Evolutionary conservation across 2,113 vertebrate genomes (phyloP).

Genomic region (Tympanuchus pallidicinctus): DNA sequence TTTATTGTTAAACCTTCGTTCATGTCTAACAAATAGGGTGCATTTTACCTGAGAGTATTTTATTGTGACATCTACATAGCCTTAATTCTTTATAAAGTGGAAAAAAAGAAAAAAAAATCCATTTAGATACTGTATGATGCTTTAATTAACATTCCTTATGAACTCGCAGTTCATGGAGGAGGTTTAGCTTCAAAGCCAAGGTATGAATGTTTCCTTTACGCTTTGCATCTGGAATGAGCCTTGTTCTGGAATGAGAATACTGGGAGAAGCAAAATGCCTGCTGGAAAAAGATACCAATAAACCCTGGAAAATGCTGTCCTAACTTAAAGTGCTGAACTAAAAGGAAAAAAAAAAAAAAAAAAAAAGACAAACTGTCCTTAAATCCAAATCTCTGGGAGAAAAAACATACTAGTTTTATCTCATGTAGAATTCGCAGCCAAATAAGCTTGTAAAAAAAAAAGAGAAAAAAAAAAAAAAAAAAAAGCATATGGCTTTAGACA

Average conservation of each 20-base stretch:
- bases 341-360: neutral
- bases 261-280: constrained; percentile 46
- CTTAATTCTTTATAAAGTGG: constrained; percentile 61
- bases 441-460: constrained; percentile 44
- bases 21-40: constrained; percentile 65
- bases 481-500: constrained; percentile 52
- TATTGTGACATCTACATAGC: constrained; percentile 67
- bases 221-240: constrained; percentile 67
- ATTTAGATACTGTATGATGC: constrained; percentile 57
- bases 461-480: neutral
- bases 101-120: constrained; percentile 2
- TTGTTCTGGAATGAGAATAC: constrained; percentile 64
- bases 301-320: constrained; percentile 56
- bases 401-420: constrained; percentile 52
- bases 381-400: constrained; percentile 68
- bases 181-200: constrained; percentile 75
- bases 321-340: constrained; percentile 47
- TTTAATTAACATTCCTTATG: constrained; percentile 56
- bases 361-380: constrained; percentile 14
- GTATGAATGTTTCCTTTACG: constrained; percentile 70
- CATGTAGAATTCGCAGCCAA: constrained; percentile 41
- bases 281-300: constrained; percentile 52
- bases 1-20: constrained; percentile 72
- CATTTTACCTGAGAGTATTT: constrained; percentile 53
- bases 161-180: constrained; percentile 73